phyloP scores from a whole-genome alignment of 2,797 vertebrate species.

The Sorex maritimensis region DNA sequence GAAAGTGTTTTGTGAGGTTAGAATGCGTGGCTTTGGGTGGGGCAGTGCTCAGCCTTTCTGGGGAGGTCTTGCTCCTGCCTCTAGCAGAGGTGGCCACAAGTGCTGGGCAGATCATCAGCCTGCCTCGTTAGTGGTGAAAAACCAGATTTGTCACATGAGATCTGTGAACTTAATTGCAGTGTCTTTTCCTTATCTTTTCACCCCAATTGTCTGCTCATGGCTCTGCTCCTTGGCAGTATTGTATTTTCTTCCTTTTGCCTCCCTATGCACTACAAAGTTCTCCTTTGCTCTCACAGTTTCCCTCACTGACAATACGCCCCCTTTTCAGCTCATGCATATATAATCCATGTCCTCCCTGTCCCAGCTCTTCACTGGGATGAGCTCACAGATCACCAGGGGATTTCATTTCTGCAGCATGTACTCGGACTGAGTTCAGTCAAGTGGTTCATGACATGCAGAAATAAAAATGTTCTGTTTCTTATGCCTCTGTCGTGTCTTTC shows the following conservation, averaged over 20 bases:
- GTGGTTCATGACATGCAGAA: not conserved
- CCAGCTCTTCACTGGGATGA: not conserved
- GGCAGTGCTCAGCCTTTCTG: not conserved
- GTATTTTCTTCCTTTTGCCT: not conserved
- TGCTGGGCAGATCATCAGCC: not conserved
- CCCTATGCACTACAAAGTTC: rapidly evolving
- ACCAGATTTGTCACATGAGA: not conserved
- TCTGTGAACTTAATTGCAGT: not conserved
- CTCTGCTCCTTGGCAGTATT: not conserved
- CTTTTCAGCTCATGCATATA: not conserved
- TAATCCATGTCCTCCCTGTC: not conserved
- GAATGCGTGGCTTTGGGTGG: not conserved
- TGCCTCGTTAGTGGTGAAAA: not conserved
- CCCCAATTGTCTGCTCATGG: not conserved
- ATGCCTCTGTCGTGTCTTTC: not conserved
- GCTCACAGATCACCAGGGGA: not conserved
- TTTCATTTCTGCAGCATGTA: not conserved
- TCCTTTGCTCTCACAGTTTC: not conserved
- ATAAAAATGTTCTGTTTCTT: not conserved
- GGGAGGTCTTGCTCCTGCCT: not conserved
- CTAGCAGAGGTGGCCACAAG: not conserved
- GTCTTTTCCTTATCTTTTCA: not conserved
- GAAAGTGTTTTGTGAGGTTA: not conserved
- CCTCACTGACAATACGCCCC: rapidly evolving
- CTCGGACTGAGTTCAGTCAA: not conserved